phyloP scores from a whole-genome alignment of 2,888 invertebrate genomes.

The Eueremaeus valkanovi region DNA sequence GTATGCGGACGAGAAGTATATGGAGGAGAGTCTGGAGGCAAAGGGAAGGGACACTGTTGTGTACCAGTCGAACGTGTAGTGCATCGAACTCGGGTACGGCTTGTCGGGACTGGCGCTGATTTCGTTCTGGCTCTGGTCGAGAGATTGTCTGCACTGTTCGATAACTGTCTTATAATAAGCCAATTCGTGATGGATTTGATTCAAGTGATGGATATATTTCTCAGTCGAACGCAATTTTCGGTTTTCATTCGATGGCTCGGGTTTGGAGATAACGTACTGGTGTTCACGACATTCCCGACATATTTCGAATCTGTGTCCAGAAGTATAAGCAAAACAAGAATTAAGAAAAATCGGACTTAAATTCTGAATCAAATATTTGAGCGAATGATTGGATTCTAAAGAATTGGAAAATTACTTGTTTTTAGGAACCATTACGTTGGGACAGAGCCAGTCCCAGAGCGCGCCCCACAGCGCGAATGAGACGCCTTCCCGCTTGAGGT shows the following conservation, averaged over 20 bases:
- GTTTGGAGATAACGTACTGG: conserved; percentile 27
- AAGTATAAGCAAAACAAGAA: background rate
- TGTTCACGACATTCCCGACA: conserved; percentile 39
- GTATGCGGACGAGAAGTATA: conserved; percentile 35
- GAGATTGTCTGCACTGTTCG: background rate
- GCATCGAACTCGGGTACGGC: conserved; percentile 26
- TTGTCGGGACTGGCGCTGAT: background rate
- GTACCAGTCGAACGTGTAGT: conserved; percentile 40
- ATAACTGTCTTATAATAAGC: background rate
- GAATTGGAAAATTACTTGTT: background rate
- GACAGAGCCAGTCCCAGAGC: conserved; percentile 37
- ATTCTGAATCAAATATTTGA: background rate
- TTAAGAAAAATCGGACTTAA: background rate
- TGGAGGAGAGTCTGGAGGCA: background rate
- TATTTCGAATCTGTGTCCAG: conserved; percentile 6
- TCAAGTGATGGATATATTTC: conserved; percentile 33
- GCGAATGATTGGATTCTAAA: background rate
- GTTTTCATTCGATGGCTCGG: conserved; percentile 5
- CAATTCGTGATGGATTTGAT: conserved; percentile 23
- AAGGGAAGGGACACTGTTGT: conserved; percentile 34
- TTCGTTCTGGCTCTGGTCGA: background rate
- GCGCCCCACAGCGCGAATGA: conserved; percentile 39
- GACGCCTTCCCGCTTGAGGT: conserved; percentile 17
- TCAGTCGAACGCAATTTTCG: conserved; percentile 11
- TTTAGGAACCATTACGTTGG: conserved; percentile 36